Evolutionary conservation across 1,140 invertebrate species (phyloP).

Genomic region (Leptinotarsa defecta): DNA sequence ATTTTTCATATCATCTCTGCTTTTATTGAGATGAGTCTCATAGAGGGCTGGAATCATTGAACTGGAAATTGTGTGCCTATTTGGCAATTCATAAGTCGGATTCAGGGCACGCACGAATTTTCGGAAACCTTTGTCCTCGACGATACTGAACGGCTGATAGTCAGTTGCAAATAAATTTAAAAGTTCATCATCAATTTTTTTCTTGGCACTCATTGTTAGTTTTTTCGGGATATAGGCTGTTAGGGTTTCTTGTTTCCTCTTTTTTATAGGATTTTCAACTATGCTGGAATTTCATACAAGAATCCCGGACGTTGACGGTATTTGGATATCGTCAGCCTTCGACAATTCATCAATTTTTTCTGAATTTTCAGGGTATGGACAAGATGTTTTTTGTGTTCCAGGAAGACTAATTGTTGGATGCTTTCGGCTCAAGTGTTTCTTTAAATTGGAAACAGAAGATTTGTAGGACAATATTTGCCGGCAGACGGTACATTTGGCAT

Average conservation of each 20-base stretch:
- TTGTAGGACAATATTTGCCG: background rate
- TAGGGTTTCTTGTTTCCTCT: constrained; percentile 1
- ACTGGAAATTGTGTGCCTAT: constrained; percentile 26
- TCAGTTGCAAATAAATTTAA: constrained; percentile 37
- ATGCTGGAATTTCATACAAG: background rate
- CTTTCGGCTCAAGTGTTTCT: constrained; percentile 18
- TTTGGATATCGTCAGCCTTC: background rate
- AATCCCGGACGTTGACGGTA: background rate
- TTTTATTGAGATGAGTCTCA: background rate
- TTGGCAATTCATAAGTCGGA: constrained; percentile 38
- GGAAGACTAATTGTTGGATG: constrained; percentile 17
- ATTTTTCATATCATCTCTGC: background rate
- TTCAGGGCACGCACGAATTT: constrained; percentile 37
- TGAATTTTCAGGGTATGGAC: background rate
- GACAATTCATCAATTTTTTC: background rate
- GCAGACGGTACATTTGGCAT: background rate
- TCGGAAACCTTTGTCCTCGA: constrained; percentile 40
- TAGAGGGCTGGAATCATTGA: constrained; percentile 13
- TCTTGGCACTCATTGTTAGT: constrained; percentile 7
- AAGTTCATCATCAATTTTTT: constrained; percentile 15
- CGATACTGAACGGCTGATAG: constrained; percentile 42
- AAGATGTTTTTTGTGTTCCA: background rate
- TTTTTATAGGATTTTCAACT: background rate
- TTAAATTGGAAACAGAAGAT: constrained; percentile 10
- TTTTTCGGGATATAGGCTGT: background rate